Base-by-base conservation (phyloP, 2,113 vertebrate species). In the Carettochelys insculpta region DNA sequence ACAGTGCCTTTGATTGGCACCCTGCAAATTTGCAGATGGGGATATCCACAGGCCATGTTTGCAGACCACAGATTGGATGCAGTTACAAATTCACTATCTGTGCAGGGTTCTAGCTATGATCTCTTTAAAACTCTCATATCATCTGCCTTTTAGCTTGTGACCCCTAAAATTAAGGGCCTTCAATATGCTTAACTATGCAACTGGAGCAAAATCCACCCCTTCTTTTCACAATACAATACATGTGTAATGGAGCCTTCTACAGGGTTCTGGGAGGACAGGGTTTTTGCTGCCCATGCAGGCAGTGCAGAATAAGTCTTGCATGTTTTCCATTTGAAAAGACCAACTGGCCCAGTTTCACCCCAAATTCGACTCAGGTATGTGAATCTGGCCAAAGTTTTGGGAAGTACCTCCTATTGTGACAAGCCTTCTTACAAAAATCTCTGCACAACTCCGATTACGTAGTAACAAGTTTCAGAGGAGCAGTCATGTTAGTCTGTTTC, bases 211-310 rank as follows among this genome's bases (percentile, higher is more conserved):
- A 50, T 11, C 50, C 4, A 53, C 10, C 29, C 86, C 83, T 68
- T 92, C 77, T 75, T n/a, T n/a, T 77, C 38, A 89, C 38, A 73
- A 34, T 9, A 77, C n/a, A 87, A 77, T 8, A 31, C 3, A 25
- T 0, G 1, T 0, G 24, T 24, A 79, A 52, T 41, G 2, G 11
- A 27, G 27, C 14, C 73, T 54, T 48, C 13, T 76, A 76, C 0
- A 87, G 41, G 52, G 13, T 2, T 4, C 1, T 1, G 7, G 79
- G 31, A 81, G 0, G 0, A 81, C 5, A 78, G 25, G 43, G 25
- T n/a, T 41, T 5, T 22, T 31, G 4, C n/a, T 77, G 85, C 51
- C 16, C 50, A 22, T 0, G 0, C 58, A 41, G 78, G n/a, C 17
- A 51, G 2, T 25, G 77, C 27, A 6, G 11, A 87, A 87, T 16